A percentile compares a stretch with the other conserved stretches of the same genome.
Evolutionary conservation across 2,888 invertebrate genomes (phyloP).

Genomic region (Podabrus alpinus): DNA sequence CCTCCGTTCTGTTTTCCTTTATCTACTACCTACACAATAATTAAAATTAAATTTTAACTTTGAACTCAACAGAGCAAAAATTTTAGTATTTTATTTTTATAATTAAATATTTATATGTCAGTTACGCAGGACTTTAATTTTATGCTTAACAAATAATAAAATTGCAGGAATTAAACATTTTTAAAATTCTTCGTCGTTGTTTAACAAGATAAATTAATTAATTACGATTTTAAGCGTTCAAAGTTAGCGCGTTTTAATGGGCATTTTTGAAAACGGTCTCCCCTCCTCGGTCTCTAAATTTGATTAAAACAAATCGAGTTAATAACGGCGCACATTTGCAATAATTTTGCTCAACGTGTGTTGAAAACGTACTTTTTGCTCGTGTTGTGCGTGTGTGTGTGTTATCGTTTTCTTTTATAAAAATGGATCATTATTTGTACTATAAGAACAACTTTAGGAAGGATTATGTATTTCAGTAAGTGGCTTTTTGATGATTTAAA

Average conservation of each 20-base stretch:
- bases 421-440: constrained; percentile 22
- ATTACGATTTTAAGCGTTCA: not conserved
- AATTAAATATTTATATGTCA: not conserved
- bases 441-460: constrained; percentile 16
- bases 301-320: not conserved
- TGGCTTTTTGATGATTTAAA: constrained; percentile 1
- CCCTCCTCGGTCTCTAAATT: not conserved
- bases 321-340: not conserved
- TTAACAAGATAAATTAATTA: not conserved
- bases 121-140: not conserved
- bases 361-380: constrained; percentile 7
- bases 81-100: not conserved
- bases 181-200: not conserved
- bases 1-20: not conserved
- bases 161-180: not conserved
- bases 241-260: not conserved
- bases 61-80: not conserved
- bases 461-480: constrained; percentile 19
- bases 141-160: not conserved
- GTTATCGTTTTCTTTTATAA: constrained; percentile 12
- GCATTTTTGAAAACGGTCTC: not conserved
- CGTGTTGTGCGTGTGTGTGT: constrained; percentile 3
- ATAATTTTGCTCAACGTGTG: constrained; percentile 5
- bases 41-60: not conserved
- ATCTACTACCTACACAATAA: no score